These are phyloP conservation scores for Urosaurus nigricauda DNA, from an alignment of 2,797 vertebrate species.

Conservation along the genomic window DNA sequence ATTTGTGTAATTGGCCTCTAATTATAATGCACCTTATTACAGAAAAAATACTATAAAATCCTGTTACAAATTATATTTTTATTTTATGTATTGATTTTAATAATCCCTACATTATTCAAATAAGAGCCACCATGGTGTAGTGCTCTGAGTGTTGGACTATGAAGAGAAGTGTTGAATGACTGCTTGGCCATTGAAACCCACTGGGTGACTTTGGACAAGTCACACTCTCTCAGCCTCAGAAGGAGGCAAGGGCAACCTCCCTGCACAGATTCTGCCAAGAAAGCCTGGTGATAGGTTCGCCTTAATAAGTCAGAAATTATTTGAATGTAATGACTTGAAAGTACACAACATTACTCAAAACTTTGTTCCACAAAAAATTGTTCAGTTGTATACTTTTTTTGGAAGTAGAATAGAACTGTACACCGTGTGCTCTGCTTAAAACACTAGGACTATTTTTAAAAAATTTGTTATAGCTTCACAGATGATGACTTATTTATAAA, in stretches of 20 bases:
- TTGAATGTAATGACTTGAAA: too few relatives aligned
- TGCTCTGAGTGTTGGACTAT: too few relatives aligned
- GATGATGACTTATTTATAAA: slow-evolving; percentile 76
- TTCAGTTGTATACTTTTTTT: slow-evolving; percentile 9
- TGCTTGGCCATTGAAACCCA: too few relatives aligned
- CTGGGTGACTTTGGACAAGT: too few relatives aligned
- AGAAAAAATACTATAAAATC: neutral
- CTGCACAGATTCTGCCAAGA: too few relatives aligned
- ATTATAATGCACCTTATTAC: slow-evolving; percentile 30
- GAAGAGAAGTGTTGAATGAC: too few relatives aligned
- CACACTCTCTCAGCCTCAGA: too few relatives aligned
- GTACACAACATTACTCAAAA: neutral
- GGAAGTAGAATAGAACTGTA: slow-evolving; percentile 31
- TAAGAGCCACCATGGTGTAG: too few relatives aligned
- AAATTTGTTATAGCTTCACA: slow-evolving; percentile 63
- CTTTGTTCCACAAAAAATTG: slow-evolving; percentile 43
- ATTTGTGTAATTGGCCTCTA: neutral
- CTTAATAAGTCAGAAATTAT: too few relatives aligned
- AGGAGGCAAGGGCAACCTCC: too few relatives aligned
- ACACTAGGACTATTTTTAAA: slow-evolving; percentile 48
- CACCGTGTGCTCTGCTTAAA: slow-evolving; percentile 54
- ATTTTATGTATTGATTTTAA: neutral
- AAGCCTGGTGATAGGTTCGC: too few relatives aligned
- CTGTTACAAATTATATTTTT: slow-evolving; percentile 5
- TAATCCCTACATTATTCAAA: neutral